These are phyloP conservation scores for Eupsittula cactorum DNA, from an alignment of 2,113 vertebrate species.

Conservation along the genomic window DNA sequence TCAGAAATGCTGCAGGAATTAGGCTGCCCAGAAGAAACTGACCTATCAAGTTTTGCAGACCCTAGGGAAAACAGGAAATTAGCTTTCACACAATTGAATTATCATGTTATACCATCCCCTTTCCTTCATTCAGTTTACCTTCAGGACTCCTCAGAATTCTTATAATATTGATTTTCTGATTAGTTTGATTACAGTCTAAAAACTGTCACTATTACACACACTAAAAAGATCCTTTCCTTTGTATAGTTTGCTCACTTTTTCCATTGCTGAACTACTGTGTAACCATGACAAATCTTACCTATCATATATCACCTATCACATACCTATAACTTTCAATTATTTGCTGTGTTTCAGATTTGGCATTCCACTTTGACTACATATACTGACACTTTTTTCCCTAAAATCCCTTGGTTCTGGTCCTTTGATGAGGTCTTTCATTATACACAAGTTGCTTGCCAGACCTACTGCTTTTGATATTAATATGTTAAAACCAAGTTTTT, in stretches of 20 bases:
- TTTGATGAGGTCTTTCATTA: neutral
- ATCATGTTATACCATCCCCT: neutral
- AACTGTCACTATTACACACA: neutral
- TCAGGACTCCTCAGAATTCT: neutral
- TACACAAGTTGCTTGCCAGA: neutral
- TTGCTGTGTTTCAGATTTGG: neutral
- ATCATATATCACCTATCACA: neutral
- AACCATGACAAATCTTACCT: neutral
- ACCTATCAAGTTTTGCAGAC: neutral
- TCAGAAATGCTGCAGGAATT: neutral
- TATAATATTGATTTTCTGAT: neutral
- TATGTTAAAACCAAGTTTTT: neutral
- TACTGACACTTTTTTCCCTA: neutral
- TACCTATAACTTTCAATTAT: neutral
- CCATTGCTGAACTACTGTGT: neutral
- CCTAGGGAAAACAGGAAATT: neutral
- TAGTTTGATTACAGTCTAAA: neutral
- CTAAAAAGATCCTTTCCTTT: neutral
- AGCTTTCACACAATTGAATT: neutral
- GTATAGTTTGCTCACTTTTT: neutral
- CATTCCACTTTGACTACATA: neutral
- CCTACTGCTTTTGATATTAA: neutral
- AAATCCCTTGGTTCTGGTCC: rapidly evolving
- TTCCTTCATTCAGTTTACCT: neutral
- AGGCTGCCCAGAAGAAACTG: neutral